Evolutionary conservation across 92 coral and sea anemone species (phyloP), one percentile per base, ranked within the genome.

Genomic region (Palythoa grandiflora): DNA sequence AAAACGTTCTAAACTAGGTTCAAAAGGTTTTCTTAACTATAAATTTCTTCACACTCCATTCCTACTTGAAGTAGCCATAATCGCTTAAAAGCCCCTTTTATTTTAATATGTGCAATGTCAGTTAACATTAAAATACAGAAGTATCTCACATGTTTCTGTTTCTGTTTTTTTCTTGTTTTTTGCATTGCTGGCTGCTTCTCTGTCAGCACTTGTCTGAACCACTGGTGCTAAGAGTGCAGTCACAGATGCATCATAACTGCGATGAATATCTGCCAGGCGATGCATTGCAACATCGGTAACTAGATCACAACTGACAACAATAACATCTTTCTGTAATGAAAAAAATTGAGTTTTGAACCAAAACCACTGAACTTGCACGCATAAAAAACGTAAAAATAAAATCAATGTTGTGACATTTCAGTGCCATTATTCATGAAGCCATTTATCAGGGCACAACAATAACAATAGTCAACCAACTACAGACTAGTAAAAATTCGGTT

Each of bases 201-300:
- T 89, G 51, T 97, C 99, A 65, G 95, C 96, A 80, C 96, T 96
- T 6, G 95, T 97, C 79, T 93, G 90, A 6, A 94, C 98, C 73
- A 93, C 93, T 36, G 98, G 95, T 3, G 97, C 96, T 15, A 97
- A 87, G 36, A 97, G 84, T 20, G 93, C 98, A 59, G 97, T 94
- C 28, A 97, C 87, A 66, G 96, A 92, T 57, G 99, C 94, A 80
- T 93, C 97, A 89, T 97, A 93, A 40, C 93, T 97, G 0, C 97
- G 94, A 70, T 97, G 99, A 88, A 97, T 92, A 78, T 97, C 99
- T 65, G 98, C 99, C 54, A 97, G 97, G 80, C 87, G 97, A 88
- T 97, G 99, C n/a, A 97, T 92, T 28, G 98, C 95, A 60, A 95
- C 94, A 75, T 95, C 98, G 8, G 98, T 94, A 12, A 97, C 90